Evolutionary conservation across 2,113 vertebrate species (phyloP).

Genomic region (Heterocephalus glaber): DNA sequence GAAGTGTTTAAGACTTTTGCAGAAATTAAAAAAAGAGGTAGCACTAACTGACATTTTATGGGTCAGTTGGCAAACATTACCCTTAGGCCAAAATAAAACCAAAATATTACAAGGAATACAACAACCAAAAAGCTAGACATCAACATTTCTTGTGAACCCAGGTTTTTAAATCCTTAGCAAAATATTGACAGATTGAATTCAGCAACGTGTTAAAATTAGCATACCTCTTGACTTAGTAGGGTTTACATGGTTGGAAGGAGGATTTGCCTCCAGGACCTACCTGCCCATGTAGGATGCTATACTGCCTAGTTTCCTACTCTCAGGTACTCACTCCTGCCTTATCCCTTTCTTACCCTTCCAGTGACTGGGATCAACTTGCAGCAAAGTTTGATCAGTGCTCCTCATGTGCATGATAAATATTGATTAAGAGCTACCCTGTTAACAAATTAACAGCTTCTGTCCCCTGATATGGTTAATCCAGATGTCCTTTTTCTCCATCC

Average conservation of each 20-base stretch:
- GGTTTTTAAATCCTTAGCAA: background rate
- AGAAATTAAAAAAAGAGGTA: background rate
- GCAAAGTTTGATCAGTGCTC: background rate
- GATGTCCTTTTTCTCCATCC: background rate
- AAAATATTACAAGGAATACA: background rate
- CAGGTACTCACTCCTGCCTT: background rate
- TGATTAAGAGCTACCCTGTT: background rate
- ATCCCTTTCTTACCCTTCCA: background rate
- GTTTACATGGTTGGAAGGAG: background rate
- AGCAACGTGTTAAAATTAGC: background rate
- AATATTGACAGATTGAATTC: background rate
- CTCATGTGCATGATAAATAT: background rate
- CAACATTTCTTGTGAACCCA: background rate
- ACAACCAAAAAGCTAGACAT: background rate
- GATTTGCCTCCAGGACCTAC: background rate
- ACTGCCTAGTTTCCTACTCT: background rate
- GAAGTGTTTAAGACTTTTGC: background rate
- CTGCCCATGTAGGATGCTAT: fast-evolving
- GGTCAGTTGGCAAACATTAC: background rate
- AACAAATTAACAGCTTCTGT: background rate
- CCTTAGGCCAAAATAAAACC: background rate
- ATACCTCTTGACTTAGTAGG: background rate
- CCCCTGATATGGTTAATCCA: background rate
- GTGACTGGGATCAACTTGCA: too few relatives aligned
- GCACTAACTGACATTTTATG: background rate